Evolutionary conservation across 2,888 invertebrate species (phyloP), one percentile per base, ranked within the genome.

Genomic region (Augiades crinisus): DNA sequence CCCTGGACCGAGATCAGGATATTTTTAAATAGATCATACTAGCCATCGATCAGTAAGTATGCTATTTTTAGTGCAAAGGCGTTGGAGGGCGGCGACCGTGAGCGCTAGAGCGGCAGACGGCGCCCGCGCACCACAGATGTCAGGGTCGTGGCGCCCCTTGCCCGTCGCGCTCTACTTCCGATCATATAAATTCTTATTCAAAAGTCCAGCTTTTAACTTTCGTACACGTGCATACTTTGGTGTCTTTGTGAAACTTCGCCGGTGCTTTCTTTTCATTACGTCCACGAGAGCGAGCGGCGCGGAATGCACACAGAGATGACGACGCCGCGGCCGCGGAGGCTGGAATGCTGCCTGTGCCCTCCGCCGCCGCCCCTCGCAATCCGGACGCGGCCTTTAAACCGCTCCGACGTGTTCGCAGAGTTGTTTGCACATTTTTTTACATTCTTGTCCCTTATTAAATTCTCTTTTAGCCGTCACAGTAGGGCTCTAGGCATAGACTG

Each of bases 371-470:
- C 84, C 84, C 85, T 81, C 81, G 73, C 85, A 81, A 86, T 86
- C 87, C 87, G 85, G 84, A 86, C 85, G 79, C 85, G 83, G 85
- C 82, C 83, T 86, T 84, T 84, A 86, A 87, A 87, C 89, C 82
- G 82, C 87, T 80, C 85, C 81, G 75, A 88, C 88, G 82, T 88
- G 89, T 88, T 89, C 83, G 83, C 84, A 70, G 77, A 87, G 81
- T 86, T 84, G 87, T 86, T 89, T 84, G 87, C 86, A 87, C 88
- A 86, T 88, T 89, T 88, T 88, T 65, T 88, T 86, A 84, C 84
- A 83, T 86, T 87, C 83, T 77, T 78, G 73, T 72, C 76, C 81
- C 83, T 81, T 83, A 85, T 82, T 84, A 81, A 78, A 72, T 76
- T 43, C 51, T 71, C 76, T 74, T 70, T 71, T 75, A 64, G 58